Percentiles rank a stretch among this genome's conserved stretches.
Conservation (phyloP, 1,140 invertebrate species). For the Scaptodrosophila lebanonensis region DNA sequence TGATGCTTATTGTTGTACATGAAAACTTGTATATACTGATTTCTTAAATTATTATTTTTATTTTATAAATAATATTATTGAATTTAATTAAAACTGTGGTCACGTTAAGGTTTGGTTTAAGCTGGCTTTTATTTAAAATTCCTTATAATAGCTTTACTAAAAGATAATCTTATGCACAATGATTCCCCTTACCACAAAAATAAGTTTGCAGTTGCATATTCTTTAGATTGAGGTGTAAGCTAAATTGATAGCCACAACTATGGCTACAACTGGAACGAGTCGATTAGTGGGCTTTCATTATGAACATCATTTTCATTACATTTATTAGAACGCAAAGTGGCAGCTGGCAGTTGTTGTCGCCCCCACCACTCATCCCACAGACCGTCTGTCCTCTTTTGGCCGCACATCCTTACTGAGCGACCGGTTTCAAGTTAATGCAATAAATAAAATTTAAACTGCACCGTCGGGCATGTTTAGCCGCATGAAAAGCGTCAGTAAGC, state of each 20-base stretch:
- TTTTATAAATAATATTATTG: constrained; percentile 17
- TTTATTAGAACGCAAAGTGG: constrained; percentile 66
- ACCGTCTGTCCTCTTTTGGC: background rate
- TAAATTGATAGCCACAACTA: constrained; percentile 38
- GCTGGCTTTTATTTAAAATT: too few relatives aligned
- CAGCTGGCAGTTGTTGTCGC: background rate
- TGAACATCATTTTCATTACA: constrained; percentile 68
- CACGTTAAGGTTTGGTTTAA: too few relatives aligned
- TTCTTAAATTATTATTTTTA: constrained; percentile 4
- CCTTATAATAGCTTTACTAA: too few relatives aligned
- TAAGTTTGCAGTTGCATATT: too few relatives aligned
- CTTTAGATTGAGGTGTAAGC: too few relatives aligned
- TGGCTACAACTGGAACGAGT: constrained; percentile 17
- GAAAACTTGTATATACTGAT: constrained; percentile 6
- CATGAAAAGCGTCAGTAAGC: constrained; percentile 71
- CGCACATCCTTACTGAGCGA: constrained; percentile 11
- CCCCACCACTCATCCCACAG: background rate
- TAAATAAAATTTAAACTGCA: constrained; percentile 74
- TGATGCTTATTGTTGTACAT: constrained; percentile 22
- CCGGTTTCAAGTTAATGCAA: constrained; percentile 71
- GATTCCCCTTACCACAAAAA: too few relatives aligned
- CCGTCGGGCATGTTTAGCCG: constrained; percentile 68
- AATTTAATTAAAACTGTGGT: too few relatives aligned
- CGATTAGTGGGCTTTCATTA: constrained; percentile 70
- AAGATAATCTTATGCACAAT: too few relatives aligned